Evolutionary conservation across 2,113 vertebrate species (phyloP).

Genomic region (Pionites leucogaster): DNA sequence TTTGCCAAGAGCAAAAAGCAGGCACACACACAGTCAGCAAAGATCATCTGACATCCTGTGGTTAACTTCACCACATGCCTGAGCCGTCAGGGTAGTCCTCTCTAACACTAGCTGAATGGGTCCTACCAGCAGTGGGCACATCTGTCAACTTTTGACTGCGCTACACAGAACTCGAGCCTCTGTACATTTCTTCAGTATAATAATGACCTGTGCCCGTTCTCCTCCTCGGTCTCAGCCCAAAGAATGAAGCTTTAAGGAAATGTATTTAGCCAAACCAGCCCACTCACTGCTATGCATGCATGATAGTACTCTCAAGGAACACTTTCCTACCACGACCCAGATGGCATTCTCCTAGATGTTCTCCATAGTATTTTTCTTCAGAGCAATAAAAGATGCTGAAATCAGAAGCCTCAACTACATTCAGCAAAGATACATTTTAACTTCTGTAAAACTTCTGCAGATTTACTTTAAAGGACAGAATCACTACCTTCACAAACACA

Average conservation of each 20-base stretch:
- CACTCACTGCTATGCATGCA: not conserved
- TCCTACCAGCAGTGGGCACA: not conserved
- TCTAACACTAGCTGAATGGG: fast-evolving
- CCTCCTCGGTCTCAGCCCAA: not conserved
- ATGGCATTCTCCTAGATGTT: not conserved
- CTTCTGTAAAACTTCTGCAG: not conserved
- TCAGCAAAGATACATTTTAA: not conserved
- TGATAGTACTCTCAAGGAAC: not conserved
- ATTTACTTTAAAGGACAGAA: not conserved
- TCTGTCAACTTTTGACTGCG: not conserved
- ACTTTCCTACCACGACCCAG: not conserved
- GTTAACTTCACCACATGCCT: not conserved
- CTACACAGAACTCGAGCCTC: not conserved
- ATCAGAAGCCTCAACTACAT: not conserved
- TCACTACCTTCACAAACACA: not conserved
- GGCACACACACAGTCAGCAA: not conserved
- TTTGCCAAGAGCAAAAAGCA: not conserved
- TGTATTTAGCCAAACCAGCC: not conserved
- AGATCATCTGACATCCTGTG: not conserved
- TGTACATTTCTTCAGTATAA: not conserved
- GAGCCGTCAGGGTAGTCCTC: not conserved
- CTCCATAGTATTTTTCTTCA: not conserved
- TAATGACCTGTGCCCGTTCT: not conserved
- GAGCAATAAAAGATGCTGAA: not conserved
- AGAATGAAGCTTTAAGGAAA: not conserved